Evolutionary conservation across 2,797 vertebrate genomes (phyloP), one percentile per base, ranked within the genome.

Genomic region (Strix occidentalis): DNA sequence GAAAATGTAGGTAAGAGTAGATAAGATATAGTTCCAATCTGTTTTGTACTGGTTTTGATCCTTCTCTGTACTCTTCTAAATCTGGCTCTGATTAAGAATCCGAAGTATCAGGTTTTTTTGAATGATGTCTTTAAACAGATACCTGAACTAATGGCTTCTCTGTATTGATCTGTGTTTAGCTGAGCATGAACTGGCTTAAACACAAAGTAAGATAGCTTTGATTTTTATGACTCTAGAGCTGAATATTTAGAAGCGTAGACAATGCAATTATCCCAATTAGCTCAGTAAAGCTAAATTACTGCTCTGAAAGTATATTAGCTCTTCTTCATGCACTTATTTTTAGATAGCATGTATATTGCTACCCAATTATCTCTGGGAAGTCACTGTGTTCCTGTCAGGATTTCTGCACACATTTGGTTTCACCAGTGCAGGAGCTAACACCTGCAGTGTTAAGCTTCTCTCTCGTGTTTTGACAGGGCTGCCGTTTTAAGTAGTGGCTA

Each of bases 391-490:
- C n/a, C 41, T 87, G 8, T 72, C 29, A 54, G 33, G 43, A 33
- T 60, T 78, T 88, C n/a, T 75, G 11, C 18, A 23, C 4, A 0
- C 1, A 0, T 39, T 81, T 94, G 46, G 33, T 69, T 87, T 89
- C 69, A 66, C 17, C 26, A 58, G 29, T 58, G 72, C 33, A 26
- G 35, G 75, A 65, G 11, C 25, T 25, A n/a, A 70, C 37, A 68
- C 0, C 0, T 69, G 46, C 15, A 9, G 0, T 12, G 6, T 92
- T 39, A 37, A 46, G 13, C 65, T 80, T 74, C 39, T 76, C 26
- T 83, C 46, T 56, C 2, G 1, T 74, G 48, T 83, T 70, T 60
- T 78, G n/a, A 14, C 56, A 66, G 65, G 45, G 51, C 46, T 87
- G 25, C 24, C 35, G 20, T 63, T 86, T 39, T 29, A 81, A 86